phyloP scores from a whole-genome alignment of 2,113 vertebrate genomes.

The Ceuthmochares aereus region DNA sequence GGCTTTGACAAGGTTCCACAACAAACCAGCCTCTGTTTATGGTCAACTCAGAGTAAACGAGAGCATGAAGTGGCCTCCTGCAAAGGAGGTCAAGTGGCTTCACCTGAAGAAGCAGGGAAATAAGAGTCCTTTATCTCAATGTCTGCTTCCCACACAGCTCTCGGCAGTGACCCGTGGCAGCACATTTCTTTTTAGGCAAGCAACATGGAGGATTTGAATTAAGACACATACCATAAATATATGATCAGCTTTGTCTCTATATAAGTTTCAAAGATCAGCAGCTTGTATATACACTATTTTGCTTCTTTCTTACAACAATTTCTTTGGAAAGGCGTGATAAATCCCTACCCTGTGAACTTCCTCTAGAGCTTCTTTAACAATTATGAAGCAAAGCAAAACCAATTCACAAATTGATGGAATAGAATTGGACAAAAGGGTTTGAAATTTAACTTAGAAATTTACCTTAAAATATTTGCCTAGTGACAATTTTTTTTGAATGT shows the following conservation, averaged over 20 bases:
- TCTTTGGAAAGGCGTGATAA: neutral
- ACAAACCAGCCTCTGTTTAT: neutral
- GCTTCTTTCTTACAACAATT: neutral
- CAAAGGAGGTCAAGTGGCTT: neutral
- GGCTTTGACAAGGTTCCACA: rapidly evolving
- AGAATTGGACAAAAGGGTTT: neutral
- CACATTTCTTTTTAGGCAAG: neutral
- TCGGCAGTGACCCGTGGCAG: neutral
- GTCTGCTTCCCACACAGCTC: neutral
- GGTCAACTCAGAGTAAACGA: neutral
- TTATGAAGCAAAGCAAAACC: neutral
- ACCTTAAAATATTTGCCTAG: neutral
- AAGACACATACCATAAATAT: neutral
- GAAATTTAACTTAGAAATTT: neutral
- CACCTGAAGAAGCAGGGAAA: neutral
- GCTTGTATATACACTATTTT: neutral
- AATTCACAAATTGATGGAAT: neutral
- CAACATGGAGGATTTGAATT: neutral
- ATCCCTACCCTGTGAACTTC: neutral
- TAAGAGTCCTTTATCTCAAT: neutral
- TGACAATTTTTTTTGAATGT: neutral
- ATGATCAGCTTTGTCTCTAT: neutral
- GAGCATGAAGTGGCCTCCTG: neutral
- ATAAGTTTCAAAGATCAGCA: neutral
- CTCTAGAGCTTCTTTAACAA: neutral